A percentile compares a stretch with the other conserved stretches of the same genome.
Evolutionary conservation across 2,888 invertebrate genomes (phyloP).

Genomic region (Hemistola chrysoprasaria): DNA sequence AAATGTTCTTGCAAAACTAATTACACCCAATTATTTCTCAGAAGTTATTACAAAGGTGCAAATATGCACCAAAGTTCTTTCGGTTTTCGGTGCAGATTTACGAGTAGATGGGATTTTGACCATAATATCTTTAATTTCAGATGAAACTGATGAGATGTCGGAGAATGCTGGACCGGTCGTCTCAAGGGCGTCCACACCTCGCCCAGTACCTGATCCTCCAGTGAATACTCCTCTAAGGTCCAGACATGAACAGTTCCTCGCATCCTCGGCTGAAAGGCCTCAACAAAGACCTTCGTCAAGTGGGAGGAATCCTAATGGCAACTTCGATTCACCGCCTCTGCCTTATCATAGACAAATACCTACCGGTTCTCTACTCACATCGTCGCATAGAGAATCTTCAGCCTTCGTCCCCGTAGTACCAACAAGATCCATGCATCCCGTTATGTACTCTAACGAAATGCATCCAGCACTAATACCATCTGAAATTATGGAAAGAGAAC

Average conservation of each 20-base stretch:
- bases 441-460: conserved; percentile 87
- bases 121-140: conserved; percentile 52
- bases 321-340: conserved; percentile 84
- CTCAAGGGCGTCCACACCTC: conserved; percentile 77
- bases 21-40: conserved; percentile 15
- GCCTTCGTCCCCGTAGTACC: conserved; percentile 95
- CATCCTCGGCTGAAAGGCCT: conserved; percentile 75
- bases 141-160: conserved; percentile 68
- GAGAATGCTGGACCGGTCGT: conserved; percentile 71
- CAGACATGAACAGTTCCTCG: conserved; percentile 84
- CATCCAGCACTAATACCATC: conserved; percentile 85
- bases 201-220: conserved; percentile 72
- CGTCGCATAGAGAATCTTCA: conserved; percentile 89
- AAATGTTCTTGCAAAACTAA: conserved; percentile 7
- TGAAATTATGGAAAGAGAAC: conserved; percentile 82
- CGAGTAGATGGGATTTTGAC: neutral
- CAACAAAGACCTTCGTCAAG: conserved; percentile 75
- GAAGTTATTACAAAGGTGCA: too few relatives aligned
- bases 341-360: conserved; percentile 86
- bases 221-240: conserved; percentile 70
- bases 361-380: conserved; percentile 67
- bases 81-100: neutral
- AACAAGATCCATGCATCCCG: conserved; percentile 87
- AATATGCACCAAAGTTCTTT: too few relatives aligned
- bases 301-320: conserved; percentile 75